A percentile compares a stretch with the other conserved stretches of the same genome.
These are phyloP conservation scores for Plodia interpunctella DNA, from an alignment of 1,140 invertebrate species.

Conservation along the genomic window DNA sequence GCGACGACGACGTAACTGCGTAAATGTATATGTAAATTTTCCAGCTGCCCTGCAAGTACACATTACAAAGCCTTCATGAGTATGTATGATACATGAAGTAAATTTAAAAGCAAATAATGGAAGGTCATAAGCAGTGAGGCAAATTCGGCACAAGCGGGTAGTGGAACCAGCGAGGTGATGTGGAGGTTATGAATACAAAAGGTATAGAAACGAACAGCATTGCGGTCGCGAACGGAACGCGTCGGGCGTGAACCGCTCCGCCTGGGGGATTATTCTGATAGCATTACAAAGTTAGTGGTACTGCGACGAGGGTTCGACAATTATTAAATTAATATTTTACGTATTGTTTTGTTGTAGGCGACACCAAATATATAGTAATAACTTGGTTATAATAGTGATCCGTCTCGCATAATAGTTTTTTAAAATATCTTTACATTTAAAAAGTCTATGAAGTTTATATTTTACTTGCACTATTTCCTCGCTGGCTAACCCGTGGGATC, in stretches of 20 bases:
- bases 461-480: too few relatives aligned
- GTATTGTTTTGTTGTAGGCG: not conserved
- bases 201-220: constrained; percentile 44
- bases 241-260: constrained; percentile 39
- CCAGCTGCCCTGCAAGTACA: not conserved
- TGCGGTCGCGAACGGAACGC: constrained; percentile 50
- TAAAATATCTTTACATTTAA: too few relatives aligned
- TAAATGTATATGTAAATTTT: not conserved
- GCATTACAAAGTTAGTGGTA: not conserved
- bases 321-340: not conserved
- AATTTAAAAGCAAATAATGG: constrained; percentile 17
- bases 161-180: constrained; percentile 40
- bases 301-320: not conserved
- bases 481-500: too few relatives aligned
- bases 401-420: too few relatives aligned
- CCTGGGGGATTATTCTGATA: constrained; percentile 35
- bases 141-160: constrained; percentile 38
- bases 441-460: too few relatives aligned
- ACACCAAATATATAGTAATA: too few relatives aligned
- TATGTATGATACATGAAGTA: not conserved
- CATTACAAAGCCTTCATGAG: not conserved
- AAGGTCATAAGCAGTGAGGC: constrained; percentile 39
- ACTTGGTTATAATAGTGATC: too few relatives aligned
- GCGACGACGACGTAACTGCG: not conserved
- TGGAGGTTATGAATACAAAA: constrained; percentile 62